Evolutionary conservation across 1,140 invertebrate species (phyloP), one percentile per base, ranked within the genome.

Genomic region (Choristoneura fumiferana): DNA sequence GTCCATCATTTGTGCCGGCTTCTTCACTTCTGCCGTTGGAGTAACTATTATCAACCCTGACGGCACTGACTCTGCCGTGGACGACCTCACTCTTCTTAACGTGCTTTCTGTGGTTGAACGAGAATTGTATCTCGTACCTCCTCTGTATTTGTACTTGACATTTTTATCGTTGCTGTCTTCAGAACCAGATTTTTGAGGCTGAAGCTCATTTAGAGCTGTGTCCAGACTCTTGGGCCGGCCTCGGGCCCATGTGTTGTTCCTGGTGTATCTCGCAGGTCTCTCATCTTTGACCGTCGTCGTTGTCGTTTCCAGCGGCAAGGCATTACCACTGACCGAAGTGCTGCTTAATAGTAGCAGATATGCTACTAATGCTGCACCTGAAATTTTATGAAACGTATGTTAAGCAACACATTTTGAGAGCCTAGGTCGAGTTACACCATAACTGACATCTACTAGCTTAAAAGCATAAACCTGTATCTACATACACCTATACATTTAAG

Each of bases 351-450:
- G 73, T 84, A 88, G 79, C 77, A 89, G 59, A 54, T 73, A 73
- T 61, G 85, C 80, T 85, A 86, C 78, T 78, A 86, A 66, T 70
- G 74, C 81, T 67, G 78, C 83, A 79, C 84, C 86, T 88, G 82
- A 14, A 88, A 85, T 56, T 2, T 29, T 3, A 29, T 2, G 6
- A 29, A 29, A 29, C 6, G 6, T 6, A 29, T 29, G 6, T 29
- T 29, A 29, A 29, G 6, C 6, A 29, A 29, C 22, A 3, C 2
- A 29, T 29, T 2, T 29, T 29, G 6, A 6, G 6, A 6, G 6
- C 6, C 6, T 29, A 29, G 22, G 6, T 29, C 2, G 6, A 29
- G 6, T 6, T 6, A 29, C n/a, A n/a, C n/a, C n/a, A n/a, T n/a
- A n/a, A n/a, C n/a, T n/a, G n/a, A n/a, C n/a, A n/a, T n/a, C n/a